Evolutionary conservation across 2,888 invertebrate species (phyloP).

Genomic region (Drosophila kokeensis): DNA sequence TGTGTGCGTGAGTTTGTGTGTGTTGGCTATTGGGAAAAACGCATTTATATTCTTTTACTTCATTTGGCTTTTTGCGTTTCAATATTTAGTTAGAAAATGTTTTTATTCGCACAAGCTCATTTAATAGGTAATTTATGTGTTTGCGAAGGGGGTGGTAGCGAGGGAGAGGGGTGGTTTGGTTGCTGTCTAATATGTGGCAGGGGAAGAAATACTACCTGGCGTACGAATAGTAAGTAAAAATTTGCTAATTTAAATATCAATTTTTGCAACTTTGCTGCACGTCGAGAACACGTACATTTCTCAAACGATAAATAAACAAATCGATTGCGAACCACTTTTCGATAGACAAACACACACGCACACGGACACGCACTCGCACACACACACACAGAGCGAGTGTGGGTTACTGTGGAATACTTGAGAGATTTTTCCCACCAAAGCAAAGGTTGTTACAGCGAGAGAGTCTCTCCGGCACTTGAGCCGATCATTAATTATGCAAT

Average conservation of each 20-base stretch:
- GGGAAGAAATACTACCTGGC: constrained; percentile 1
- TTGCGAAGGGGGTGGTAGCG: constrained; percentile 4
- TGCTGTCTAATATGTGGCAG: not conserved
- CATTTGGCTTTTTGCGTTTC: constrained; percentile 74
- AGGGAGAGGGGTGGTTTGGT: not conserved
- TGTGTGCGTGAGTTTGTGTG: not conserved
- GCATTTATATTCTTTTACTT: constrained; percentile 54
- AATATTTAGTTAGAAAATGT: constrained; percentile 73
- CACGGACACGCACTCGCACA: constrained; percentile 6
- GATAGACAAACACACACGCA: constrained; percentile 17
- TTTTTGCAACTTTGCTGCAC: constrained; percentile 75
- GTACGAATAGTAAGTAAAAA: constrained; percentile 22
- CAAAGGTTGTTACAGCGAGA: constrained; percentile 42
- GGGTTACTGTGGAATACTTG: constrained; percentile 23
- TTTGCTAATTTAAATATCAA: constrained; percentile 57
- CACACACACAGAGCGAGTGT: not conserved
- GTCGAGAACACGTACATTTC: constrained; percentile 40
- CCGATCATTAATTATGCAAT: constrained; percentile 77
- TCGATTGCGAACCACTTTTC: constrained; percentile 31
- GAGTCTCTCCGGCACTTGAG: constrained; percentile 35
- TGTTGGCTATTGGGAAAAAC: constrained; percentile 25
- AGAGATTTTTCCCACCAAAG: constrained; percentile 67
- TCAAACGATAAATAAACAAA: constrained; percentile 64
- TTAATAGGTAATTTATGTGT: constrained; percentile 79
- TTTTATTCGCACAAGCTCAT: constrained; percentile 75